Evolutionary conservation across 2,888 invertebrate species (phyloP), one percentile per base, ranked within the genome.

Genomic region (Fissipunctia ypsillon): DNA sequence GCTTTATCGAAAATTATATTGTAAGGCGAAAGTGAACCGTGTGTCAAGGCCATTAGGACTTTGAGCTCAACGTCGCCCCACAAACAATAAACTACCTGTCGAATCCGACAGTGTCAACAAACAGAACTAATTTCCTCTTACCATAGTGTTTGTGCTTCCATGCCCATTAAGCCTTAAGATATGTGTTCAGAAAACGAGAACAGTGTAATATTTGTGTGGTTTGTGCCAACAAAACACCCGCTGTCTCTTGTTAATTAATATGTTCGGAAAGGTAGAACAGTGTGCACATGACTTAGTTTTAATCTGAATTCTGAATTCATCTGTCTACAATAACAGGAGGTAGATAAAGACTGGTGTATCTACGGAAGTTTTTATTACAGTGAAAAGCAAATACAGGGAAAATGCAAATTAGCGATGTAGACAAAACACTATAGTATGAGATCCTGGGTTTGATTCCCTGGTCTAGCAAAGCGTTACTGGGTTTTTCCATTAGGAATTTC

Each of bases 281-380:
- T 83, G 83, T 68, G 68, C 90, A 90, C 91, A 88, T 91, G 90
- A 89, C 88, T 89, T 88, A 86, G 84, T 92, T 93, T 93, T 92
- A 93, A 93, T 93, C 91, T 89, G 80, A 90, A 88, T 85, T 92
- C 91, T 89, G 84, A 90, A 88, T 86, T 84, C 84, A 87, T 87
- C 84, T 86, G 78, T 82, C 76, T 45, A 61, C 69, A 63, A 63
- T 43, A 60, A 56, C n/a, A 25, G 28, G 57, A 31, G 50, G 28
- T 63, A 31, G 50, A 12, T 72, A 5, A 9, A 71, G 48, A 25
- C 19, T 25, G n/a, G 31, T n/a, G 6, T 31, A 48, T 28, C 2
- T 19, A 54, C 6, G 19, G 10, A 12, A 45, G 45, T 31, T 25
- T n/a, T 31, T 31, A 63, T 63, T 35, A n/a, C 43, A 43, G 12